A percentile compares a stretch with the other conserved stretches of the same genome.
Evolutionary conservation across 2,797 vertebrate genomes (phyloP).

Genomic region (Catharus ustulatus): DNA sequence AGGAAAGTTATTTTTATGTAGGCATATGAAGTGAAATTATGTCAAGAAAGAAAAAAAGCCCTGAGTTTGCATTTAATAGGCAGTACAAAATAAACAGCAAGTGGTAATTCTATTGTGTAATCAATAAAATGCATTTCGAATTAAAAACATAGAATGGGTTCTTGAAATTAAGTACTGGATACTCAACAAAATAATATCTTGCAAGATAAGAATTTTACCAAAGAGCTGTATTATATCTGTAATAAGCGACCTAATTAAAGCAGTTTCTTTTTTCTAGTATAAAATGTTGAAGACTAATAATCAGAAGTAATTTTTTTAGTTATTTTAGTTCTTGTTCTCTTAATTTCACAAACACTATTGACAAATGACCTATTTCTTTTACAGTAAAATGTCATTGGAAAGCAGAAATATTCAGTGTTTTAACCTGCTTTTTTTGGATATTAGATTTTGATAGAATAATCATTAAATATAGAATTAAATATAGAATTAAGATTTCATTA

Average conservation of each 20-base stretch:
- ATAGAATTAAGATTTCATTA: too few species aligned
- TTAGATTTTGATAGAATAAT: too few species aligned
- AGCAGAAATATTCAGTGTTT: background rate
- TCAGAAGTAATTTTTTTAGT: background rate
- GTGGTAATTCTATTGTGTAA: background rate
- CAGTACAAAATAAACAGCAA: background rate
- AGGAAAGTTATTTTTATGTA: background rate
- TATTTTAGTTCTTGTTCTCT: background rate
- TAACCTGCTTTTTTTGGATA: background rate
- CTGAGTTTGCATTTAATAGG: background rate
- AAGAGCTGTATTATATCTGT: background rate
- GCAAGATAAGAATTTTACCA: background rate
- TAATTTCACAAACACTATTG: accelerated
- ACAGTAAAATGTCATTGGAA: background rate
- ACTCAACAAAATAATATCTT: background rate
- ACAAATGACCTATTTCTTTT: background rate
- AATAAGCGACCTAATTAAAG: background rate
- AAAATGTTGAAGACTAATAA: background rate
- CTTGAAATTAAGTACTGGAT: background rate
- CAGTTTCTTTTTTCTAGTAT: background rate
- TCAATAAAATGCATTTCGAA: background rate
- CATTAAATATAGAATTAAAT: too few species aligned
- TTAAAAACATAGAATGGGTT: background rate
- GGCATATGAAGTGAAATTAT: background rate
- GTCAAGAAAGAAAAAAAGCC: background rate